These are phyloP conservation scores for Zelleria hepariella DNA, from an alignment of 2,888 invertebrate genomes.

Conservation along the genomic window DNA sequence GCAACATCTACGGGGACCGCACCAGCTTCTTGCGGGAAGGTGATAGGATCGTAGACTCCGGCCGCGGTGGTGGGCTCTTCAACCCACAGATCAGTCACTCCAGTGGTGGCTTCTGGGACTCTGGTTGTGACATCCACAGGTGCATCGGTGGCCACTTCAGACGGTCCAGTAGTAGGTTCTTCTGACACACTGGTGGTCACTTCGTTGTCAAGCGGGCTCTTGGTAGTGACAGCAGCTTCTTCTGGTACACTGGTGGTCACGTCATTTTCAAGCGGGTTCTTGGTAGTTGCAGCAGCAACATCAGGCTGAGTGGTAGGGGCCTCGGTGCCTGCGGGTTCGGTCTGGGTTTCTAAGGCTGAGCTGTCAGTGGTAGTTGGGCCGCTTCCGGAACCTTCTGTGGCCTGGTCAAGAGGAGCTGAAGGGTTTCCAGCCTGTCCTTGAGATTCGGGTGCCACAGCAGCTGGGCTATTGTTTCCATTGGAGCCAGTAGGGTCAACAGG, in stretches of 20 bases:
- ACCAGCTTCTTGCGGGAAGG: not conserved
- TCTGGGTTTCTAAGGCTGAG: not conserved
- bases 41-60: not conserved
- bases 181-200: not conserved
- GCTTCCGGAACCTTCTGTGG: not conserved
- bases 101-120: not conserved
- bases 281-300: not conserved
- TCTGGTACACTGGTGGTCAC: not conserved
- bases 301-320: not conserved
- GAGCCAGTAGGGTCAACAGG: not conserved
- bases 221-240: not conserved
- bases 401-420: not conserved
- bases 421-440: not conserved
- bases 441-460: not conserved
- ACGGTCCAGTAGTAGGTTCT: not conserved
- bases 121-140: not conserved
- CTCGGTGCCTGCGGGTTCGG: not conserved
- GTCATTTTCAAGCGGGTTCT: not conserved
- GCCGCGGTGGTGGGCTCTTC: not conserved
- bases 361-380: not conserved
- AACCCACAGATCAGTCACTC: not conserved
- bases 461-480: not conserved
- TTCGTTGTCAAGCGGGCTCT: too few species aligned
- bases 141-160: not conserved
- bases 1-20: constrained; percentile 5